Percentiles rank a stretch among this genome's conserved stretches.
These are phyloP conservation scores for Lordiphosa clarofinis DNA, from an alignment of 1,140 invertebrate species.

Conservation along the genomic window DNA sequence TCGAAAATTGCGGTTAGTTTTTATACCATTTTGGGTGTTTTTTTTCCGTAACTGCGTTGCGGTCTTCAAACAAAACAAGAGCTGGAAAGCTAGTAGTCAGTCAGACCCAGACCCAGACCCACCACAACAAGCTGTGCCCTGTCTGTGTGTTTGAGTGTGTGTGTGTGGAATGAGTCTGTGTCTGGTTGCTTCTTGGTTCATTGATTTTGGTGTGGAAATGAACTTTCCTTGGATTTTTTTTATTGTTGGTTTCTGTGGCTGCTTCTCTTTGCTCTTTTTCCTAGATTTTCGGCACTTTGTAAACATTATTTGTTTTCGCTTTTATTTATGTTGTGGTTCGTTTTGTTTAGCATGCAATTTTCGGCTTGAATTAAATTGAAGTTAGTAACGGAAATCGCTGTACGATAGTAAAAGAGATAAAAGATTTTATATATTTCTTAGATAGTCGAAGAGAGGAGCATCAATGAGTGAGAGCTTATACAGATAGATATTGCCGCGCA, in stretches of 20 bases:
- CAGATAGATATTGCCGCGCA: too few species aligned
- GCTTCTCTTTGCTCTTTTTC: slow-evolving; percentile 19
- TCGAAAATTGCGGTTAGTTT: slow-evolving; percentile 73
- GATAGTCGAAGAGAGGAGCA: too few species aligned
- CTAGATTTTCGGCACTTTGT: slow-evolving; percentile 67
- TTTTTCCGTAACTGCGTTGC: slow-evolving; percentile 53
- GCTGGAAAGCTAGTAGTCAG: slow-evolving; percentile 59
- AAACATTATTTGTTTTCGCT: slow-evolving; percentile 71
- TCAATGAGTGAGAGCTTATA: too few species aligned
- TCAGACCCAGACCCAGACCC: slow-evolving; percentile 10
- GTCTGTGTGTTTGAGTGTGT: slow-evolving; percentile 25
- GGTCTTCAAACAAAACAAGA: slow-evolving; percentile 64
- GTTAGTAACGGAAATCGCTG: slow-evolving; percentile 4
- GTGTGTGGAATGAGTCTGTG: slow-evolving; percentile 20
- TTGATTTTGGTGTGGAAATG: slow-evolving; percentile 76
- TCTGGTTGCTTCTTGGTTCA: slow-evolving; percentile 58
- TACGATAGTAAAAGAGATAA: neutral
- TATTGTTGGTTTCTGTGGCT: slow-evolving; percentile 11
- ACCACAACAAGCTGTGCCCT: slow-evolving; percentile 56
- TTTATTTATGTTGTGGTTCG: slow-evolving; percentile 65
- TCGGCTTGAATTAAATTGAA: slow-evolving; percentile 27
- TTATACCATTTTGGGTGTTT: neutral
- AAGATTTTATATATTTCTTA: too few species aligned
- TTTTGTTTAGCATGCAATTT: slow-evolving; percentile 64
- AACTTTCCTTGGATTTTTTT: slow-evolving; percentile 61